Evolutionary conservation across 2,797 vertebrate species (phyloP).

Genomic region (Channa striata): DNA sequence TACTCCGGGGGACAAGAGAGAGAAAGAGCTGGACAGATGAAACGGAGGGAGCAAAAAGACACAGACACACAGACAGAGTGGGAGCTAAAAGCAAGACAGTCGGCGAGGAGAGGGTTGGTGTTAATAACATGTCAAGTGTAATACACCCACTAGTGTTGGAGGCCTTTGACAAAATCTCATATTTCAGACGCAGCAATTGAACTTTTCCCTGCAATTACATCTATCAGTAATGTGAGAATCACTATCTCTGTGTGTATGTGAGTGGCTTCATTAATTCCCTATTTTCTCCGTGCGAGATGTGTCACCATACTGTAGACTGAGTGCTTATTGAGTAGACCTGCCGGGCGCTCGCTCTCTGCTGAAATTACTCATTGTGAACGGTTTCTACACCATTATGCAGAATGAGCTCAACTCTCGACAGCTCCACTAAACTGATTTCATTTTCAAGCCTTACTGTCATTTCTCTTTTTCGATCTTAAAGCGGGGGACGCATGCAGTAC

Average conservation of each 20-base stretch:
- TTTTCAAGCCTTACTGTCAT: slow-evolving; percentile 57
- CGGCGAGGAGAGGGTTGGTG: slow-evolving; percentile 44
- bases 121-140: slow-evolving; percentile 68
- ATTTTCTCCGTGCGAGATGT: slow-evolving; percentile 61
- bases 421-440: slow-evolving; percentile 67
- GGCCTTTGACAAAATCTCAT: slow-evolving; percentile 62
- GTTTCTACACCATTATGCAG: slow-evolving; percentile 71
- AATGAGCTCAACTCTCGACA: slow-evolving; percentile 66
- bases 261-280: slow-evolving; percentile 69
- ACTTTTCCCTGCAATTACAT: slow-evolving; percentile 66
- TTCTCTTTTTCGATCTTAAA: slow-evolving; percentile 36
- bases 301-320: slow-evolving; percentile 59
- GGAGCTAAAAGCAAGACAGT: slow-evolving; percentile 21
- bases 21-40: not conserved
- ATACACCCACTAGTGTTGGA: slow-evolving; percentile 46
- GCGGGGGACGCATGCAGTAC: slow-evolving; percentile 20
- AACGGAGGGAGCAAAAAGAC: not conserved
- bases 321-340: slow-evolving; percentile 69
- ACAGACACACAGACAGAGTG: slow-evolving; percentile 17
- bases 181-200: slow-evolving; percentile 69
- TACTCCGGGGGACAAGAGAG: not conserved
- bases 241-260: slow-evolving; percentile 39
- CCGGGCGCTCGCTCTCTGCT: slow-evolving; percentile 44
- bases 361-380: slow-evolving; percentile 69
- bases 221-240: slow-evolving; percentile 64